A percentile compares a stretch with the other conserved stretches of the same genome.
Conservation (phyloP, 2,797 vertebrate genomes). For the Manis crassicaudata region DNA sequence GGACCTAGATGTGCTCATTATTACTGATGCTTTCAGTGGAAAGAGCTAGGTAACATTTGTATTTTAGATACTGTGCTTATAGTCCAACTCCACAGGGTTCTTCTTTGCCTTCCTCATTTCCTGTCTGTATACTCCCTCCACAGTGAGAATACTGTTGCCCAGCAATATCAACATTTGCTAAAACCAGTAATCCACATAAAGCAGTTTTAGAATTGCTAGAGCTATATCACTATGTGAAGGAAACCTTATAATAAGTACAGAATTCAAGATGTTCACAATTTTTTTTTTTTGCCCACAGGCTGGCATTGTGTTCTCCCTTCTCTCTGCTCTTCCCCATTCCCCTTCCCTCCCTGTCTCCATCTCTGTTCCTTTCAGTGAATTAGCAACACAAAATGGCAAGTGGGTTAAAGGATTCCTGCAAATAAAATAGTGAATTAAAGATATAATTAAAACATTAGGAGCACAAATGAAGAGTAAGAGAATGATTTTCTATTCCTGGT, state of each 20-base stretch:
- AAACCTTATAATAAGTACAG: not conserved
- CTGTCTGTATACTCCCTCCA: not conserved
- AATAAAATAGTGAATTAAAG: not conserved
- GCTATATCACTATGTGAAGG: not conserved
- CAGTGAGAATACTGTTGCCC: not conserved
- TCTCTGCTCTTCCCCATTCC: too few species aligned
- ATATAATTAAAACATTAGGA: not conserved
- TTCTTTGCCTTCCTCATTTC: not conserved
- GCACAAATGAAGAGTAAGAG: not conserved
- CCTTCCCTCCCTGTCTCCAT: not conserved
- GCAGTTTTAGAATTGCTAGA: not conserved
- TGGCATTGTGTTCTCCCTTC: not conserved
- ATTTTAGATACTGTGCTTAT: not conserved
- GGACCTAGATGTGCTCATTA: not conserved
- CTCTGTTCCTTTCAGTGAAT: not conserved
- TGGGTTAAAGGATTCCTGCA: not conserved
- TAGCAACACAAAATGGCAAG: not conserved
- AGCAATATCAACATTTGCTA: not conserved
- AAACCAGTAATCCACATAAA: not conserved
- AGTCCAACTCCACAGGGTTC: not conserved
- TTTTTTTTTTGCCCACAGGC: not conserved
- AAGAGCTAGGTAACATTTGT: not conserved
- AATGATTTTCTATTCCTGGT: not conserved
- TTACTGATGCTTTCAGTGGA: not conserved
- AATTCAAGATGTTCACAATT: not conserved